Base-by-base conservation (phyloP, 2,888 invertebrate species). In the Drosophila sordidula region DNA sequence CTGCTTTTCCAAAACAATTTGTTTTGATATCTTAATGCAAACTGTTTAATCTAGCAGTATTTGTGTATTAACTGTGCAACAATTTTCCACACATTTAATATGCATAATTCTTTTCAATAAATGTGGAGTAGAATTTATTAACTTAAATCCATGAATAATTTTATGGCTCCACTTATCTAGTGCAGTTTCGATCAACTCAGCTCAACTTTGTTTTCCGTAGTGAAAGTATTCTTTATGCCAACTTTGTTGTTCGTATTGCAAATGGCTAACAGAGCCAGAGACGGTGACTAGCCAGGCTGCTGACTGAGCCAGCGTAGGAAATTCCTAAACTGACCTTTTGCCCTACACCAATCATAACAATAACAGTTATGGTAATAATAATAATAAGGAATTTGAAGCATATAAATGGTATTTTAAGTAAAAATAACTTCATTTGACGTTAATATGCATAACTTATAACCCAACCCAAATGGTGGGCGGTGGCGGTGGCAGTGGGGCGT, bases 371-470 rank as follows among this genome's bases (percentile, higher is more conserved):
- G 59, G 47, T 65, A 63, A 62, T 39, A 70, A 61, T 61, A 58
- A 54, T 52, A 50, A 49, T 69, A 50, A 73, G 47, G 80, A 80
- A 80, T 76, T 83, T 81, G 69, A 55, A 72, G 72, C 74, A 71
- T 72, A 83, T 87, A 80, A 87, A 83, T 84, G 82, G 82, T 79
- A 80, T 74, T 80, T 84, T 75, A 80, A 77, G 79, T 79, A 82
- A 80, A 90, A 90, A 90, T 89, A 89, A 83, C 84, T 84, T 87
- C 71, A 89, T 88, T 80, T 76, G 66, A 74, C 78, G 74, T 69
- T 75, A 73, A 80, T 70, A 73, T 73, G 68, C 70, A 62, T 62
- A 70, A 70, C 58, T 51, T 70, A 76, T 59, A 47, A 8, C 16
- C 41, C 41, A 34, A 8, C 11, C 32, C 58, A 36, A 32, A 18